Percentiles rank a stretch among this genome's conserved stretches.
phyloP scores from a whole-genome alignment of 2,797 vertebrate species.

The Anabas testudineus region DNA sequence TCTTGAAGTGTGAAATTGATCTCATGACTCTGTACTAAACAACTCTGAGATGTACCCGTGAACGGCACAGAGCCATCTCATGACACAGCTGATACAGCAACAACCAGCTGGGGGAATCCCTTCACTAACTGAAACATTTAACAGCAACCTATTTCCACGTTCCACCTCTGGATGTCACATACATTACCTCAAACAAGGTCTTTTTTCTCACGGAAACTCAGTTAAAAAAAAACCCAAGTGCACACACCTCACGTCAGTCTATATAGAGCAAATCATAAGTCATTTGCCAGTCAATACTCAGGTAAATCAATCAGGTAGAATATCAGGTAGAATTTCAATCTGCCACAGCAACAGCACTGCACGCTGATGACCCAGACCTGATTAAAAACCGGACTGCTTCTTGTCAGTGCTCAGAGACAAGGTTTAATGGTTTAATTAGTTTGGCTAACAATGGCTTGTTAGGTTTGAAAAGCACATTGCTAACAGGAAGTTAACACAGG shows the following conservation, averaged over 20 bases:
- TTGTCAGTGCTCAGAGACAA: neutral
- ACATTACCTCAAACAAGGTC: conserved; percentile 7
- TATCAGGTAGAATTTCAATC: conserved; percentile 77
- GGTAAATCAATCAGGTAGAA: conserved; percentile 76
- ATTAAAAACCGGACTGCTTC: conserved; percentile 27
- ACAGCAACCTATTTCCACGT: conserved; percentile 54
- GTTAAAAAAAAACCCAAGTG: conserved; percentile 23
- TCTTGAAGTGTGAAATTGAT: conserved; percentile 29
- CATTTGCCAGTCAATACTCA: conserved; percentile 69
- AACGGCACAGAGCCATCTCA: conserved; percentile 21
- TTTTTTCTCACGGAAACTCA: conserved; percentile 25
- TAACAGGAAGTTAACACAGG: no score
- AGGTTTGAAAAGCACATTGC: no score
- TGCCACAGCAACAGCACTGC: conserved; percentile 45
- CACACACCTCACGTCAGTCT: conserved; percentile 14
- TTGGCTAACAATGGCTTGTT: neutral
- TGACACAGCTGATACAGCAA: conserved; percentile 13
- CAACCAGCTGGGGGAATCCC: conserved; percentile 19
- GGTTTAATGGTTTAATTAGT: no score
- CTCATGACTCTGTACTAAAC: conserved; percentile 45
- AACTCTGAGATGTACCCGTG: conserved; percentile 47
- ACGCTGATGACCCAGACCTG: conserved; percentile 50
- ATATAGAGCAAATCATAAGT: conserved; percentile 57
- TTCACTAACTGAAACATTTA: conserved; percentile 50
- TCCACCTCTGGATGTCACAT: conserved; percentile 20